Conservation (phyloP, 2,113 vertebrate genomes). For the Leptodactylus fuscus region DNA sequence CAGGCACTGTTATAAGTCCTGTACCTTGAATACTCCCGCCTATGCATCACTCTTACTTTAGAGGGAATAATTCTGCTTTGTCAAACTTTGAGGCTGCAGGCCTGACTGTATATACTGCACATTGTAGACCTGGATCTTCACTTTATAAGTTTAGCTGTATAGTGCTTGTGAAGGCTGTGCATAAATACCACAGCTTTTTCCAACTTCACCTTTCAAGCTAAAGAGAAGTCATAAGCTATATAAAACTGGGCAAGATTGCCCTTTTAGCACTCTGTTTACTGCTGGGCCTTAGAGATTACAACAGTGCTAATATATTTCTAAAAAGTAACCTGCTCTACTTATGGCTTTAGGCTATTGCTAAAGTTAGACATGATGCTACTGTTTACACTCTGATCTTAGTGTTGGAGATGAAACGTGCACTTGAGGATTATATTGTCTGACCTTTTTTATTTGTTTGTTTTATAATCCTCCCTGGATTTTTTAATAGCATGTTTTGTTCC, state of each 20-base stretch:
- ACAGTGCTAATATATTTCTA: slow-evolving; percentile 23
- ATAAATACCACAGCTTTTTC: background rate
- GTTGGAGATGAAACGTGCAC: slow-evolving; percentile 19
- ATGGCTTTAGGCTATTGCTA: slow-evolving; percentile 38
- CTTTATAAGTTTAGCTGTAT: no score
- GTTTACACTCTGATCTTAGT: slow-evolving; percentile 20
- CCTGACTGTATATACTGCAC: no score
- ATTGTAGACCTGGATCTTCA: no score
- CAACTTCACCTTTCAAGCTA: background rate
- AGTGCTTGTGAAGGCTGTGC: background rate
- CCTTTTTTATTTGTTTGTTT: background rate
- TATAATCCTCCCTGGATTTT: slow-evolving; percentile 4
- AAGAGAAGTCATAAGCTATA: background rate
- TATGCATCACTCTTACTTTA: no score
- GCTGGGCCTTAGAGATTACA: slow-evolving; percentile 24
- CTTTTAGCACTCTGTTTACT: slow-evolving; percentile 35
- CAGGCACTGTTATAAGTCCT: no score
- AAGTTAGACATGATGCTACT: slow-evolving; percentile 23
- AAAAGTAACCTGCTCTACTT: background rate
- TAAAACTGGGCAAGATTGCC: slow-evolving; percentile 1
- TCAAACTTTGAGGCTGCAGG: no score
- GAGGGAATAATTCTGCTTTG: no score
- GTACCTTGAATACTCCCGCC: no score
- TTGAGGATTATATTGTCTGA: slow-evolving; percentile 20
- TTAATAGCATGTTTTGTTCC: slow-evolving; percentile 8